These are phyloP conservation scores for Branchinecta lynchi DNA, from an alignment of 1,140 invertebrate genomes.

Conservation along the genomic window DNA sequence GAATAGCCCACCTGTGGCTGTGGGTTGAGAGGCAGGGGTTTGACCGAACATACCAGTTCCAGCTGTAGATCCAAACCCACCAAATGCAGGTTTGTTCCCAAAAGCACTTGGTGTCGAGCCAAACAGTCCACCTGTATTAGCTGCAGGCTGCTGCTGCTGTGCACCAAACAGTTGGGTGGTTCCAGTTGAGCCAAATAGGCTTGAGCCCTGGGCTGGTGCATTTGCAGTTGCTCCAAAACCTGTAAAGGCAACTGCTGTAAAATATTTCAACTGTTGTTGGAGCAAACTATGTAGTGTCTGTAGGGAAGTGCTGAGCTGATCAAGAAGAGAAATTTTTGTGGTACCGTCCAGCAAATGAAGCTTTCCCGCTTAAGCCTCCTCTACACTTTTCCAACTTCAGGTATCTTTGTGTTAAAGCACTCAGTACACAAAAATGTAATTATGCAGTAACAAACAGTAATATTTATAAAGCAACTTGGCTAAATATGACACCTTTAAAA, in stretches of 20 bases:
- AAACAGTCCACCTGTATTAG: neutral
- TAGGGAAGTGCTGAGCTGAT: no score
- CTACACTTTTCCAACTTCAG: no score
- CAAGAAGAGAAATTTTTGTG: no score
- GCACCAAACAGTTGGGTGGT: neutral
- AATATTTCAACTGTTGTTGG: no score
- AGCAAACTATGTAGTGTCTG: no score
- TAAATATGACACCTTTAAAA: no score
- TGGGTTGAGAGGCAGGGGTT: neutral
- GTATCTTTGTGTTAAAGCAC: no score
- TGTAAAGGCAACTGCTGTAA: neutral
- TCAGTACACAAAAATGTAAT: no score
- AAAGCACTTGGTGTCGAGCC: neutral
- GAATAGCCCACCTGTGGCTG: neutral
- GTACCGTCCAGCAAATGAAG: no score
- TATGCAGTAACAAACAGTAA: no score
- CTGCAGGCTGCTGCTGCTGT: neutral
- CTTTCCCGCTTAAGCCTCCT: no score
- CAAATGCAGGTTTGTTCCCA: neutral
- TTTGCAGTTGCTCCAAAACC: neutral
- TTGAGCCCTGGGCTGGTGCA: neutral
- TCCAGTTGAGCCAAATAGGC: neutral
- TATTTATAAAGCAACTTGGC: no score
- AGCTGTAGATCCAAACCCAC: neutral
- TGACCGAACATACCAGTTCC: neutral